Evolutionary conservation across 2,113 vertebrate genomes (phyloP), one percentile per base, ranked within the genome.

Genomic region (Verasper variegatus): DNA sequence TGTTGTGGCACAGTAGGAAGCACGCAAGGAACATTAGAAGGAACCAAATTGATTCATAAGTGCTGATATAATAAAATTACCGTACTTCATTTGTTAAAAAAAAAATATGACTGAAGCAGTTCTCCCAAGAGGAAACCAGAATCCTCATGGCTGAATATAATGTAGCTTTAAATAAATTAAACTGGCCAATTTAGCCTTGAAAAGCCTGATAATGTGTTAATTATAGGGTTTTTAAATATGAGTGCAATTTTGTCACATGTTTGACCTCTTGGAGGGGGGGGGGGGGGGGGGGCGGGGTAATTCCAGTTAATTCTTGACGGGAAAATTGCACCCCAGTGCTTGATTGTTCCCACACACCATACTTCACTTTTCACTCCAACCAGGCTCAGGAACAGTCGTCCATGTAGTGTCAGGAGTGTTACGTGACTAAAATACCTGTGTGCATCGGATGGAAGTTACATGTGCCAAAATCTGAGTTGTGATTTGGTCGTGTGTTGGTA

Each of bases 231-330:
- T 37, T 37, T 37, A 37, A 37, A 54, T 11, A 21, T 21, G 7
- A 21, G 51, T 54, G 51, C n/a, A n/a, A 54, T 21, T 54, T 21
- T 21, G 4, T 54, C 9, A n/a, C 15, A 10, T 9, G 15, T 51
- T 17, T 51, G 47, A 37, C 35, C 35, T 37, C 9, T 9, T 37
- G 35, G 35, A 9, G 8, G 35, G 27, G 27, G 26, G 27, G 26
- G 26, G 27, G 47, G 47, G 47, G 15, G 4, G 1, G 18, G 14
- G 21, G 10, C 1, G 56, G 12, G 14, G 59, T 37, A 40, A 40
- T 66, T 61, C 64, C 68, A 21, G 73, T 74, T 74, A 31, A 61
- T 78, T 76, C 47, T 49, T 61, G 37, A 82, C 27, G 37, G 51
- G 26, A 23, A 76, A 74, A 80, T 75, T 78, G 60, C 40, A 40